Base-by-base conservation (phyloP, 2,113 vertebrate species). In the Dascyllus trimaculatus region DNA sequence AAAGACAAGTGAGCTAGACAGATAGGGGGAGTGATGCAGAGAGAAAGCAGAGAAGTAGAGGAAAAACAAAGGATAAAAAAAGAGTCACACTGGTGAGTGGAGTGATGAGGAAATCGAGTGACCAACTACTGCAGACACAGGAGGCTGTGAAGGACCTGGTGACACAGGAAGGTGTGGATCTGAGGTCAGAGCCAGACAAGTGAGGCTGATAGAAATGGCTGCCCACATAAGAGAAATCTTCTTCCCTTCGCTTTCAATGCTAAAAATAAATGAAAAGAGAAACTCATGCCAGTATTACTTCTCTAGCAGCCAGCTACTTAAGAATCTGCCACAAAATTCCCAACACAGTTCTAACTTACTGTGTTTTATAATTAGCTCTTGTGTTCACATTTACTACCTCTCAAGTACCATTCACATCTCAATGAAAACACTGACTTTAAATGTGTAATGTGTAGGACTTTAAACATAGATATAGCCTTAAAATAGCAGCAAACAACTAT, bases 161-260 rank as follows among this genome's bases (percentile, higher is more conserved):
- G 13, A 43, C 40, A 43, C 40, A 43, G 3, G 14, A 3, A 32
- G 24, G 46, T 17, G 56, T 43, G 56, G 7, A 15, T 29, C 11
- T 71, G 66, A 11, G 74, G 65, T 19, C 19, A 32, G 13, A 0
- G 65, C 5, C 54, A 48, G 61, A 74, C 32, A 54, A 49, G 51
- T 0, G 14, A 54, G 53, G 58, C 52, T 45, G 64, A 18, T 14
- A 75, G 32, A 68, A 26, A 58, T 32, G 22, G 48, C 60, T 71
- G n/a, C 61, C 43, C 59, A 51, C 32, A 14, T 19, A 11, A 19
- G 70, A 49, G 19, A 43, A 77, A 64, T 14, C 14, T 6, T 8
- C 32, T 35, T 22, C 11, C 22, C 24, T 14, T 48, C 11, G 15
- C 26, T 40, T 25, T 66, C 32, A 46, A 6, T 6, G 2, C 38